Evolutionary conservation across 2,113 vertebrate genomes (phyloP), one percentile per base, ranked within the genome.

Genomic region (Tragelaphus scriptus): DNA sequence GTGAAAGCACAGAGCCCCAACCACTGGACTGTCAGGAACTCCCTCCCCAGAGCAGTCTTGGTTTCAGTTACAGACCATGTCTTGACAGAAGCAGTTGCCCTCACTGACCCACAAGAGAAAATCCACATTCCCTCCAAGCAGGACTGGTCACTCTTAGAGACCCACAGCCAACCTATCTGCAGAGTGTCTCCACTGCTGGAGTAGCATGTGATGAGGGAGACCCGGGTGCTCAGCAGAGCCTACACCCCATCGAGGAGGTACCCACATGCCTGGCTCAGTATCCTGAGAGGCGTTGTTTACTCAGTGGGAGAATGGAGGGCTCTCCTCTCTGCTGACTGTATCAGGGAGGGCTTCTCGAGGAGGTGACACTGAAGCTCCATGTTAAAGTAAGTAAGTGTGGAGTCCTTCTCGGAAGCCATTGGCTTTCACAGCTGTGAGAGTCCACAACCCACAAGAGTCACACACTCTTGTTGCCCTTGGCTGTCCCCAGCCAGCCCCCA

Each of bases 21-120:
- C 75, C 75, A 28, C 75, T 28, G 75, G 75, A 47, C 25, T 28
- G 75, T 25, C 75, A 47, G 40, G 44, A 47, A 79, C 40, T 15
- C 0, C 44, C 40, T 44, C 25, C 17, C 85, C 56, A 65, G 71
- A 81, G 71, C 11, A 25, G n/a, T 15, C 53, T 44, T 19, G 25
- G 61, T 93, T 59, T 88, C 26, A 1, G 5, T 8, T 65, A 28
- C 28, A 68, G 81, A 56, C 80, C 17, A 2, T 0, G 16, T 91
- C 25, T 32, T 16, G 0, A n/a, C 26, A 94, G 88, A 88, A 75
- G 47, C 15, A n/a, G 90, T 92, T 97, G 97, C 95, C 96, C 61
- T 97, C 95, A 51, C 96, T 92, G 94, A 97, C 93, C 91, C 97
- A 97, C 97, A 98, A 90, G 96, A 94, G 94, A 98, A 98, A 98